Conservation (phyloP, 1,140 invertebrate genomes). For the Cydia splendana region DNA sequence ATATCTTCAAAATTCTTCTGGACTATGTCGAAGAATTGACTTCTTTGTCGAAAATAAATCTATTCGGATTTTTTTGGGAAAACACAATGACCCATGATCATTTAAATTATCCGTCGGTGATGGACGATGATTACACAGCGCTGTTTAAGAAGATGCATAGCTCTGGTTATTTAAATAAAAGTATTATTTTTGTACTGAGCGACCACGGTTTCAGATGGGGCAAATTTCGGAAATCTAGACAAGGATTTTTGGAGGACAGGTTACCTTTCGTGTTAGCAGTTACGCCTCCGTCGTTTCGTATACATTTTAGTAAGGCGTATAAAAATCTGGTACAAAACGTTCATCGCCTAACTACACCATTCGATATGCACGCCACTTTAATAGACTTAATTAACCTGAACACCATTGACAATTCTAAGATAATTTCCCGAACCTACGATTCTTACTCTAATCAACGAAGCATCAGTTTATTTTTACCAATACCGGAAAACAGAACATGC, state of each 20-base stretch:
- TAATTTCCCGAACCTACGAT: slow-evolving; percentile 44
- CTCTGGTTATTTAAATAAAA: slow-evolving; percentile 82
- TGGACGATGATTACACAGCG: slow-evolving; percentile 81
- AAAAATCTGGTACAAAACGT: slow-evolving; percentile 85
- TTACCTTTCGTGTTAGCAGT: slow-evolving; percentile 90
- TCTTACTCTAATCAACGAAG: slow-evolving; percentile 70
- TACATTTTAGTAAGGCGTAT: slow-evolving; percentile 82
- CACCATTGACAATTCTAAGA: slow-evolving; percentile 50
- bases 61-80: slow-evolving; percentile 89
- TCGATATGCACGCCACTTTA: slow-evolving; percentile 87
- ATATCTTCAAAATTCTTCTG: slow-evolving; percentile 79
- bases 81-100: slow-evolving; percentile 87
- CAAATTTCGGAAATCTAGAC: slow-evolving; percentile 82
- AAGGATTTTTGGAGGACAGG: slow-evolving; percentile 93
- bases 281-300: slow-evolving; percentile 85
- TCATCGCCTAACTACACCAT: slow-evolving; percentile 88
- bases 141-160: slow-evolving; percentile 81
- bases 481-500: slow-evolving; percentile 87
- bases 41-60: slow-evolving; percentile 72
- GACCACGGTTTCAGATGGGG: slow-evolving; percentile 96
- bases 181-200: slow-evolving; percentile 89
- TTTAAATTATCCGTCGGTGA: slow-evolving; percentile 84
- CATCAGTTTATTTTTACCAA: slow-evolving; percentile 87
- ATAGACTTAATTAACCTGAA: slow-evolving; percentile 59
- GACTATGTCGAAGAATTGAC: slow-evolving; percentile 82